Conservation (phyloP, 1,140 invertebrate genomes). For the Bombyx mandarina region DNA sequence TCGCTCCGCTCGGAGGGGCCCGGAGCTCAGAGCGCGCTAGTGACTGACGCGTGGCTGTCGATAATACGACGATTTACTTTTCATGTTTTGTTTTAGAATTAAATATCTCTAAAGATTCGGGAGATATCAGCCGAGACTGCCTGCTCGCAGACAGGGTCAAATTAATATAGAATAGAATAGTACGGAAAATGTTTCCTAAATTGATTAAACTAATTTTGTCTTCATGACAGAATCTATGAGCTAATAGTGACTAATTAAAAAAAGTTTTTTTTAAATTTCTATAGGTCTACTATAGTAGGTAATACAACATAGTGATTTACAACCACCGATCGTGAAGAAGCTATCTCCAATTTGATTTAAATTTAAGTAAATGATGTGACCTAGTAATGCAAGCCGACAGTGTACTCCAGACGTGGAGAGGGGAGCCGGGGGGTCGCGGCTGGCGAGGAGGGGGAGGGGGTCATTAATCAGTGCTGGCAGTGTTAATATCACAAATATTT, state of each 20-base stretch:
- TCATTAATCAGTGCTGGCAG: constrained; percentile 20
- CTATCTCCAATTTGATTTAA: too few relatives aligned
- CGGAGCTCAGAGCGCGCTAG: neutral
- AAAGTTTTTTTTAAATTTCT: too few relatives aligned
- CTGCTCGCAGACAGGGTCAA: neutral
- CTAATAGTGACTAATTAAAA: neutral
- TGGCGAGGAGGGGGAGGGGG: constrained; percentile 14
- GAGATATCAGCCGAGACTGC: neutral
- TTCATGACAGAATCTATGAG: neutral
- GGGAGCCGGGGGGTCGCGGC: neutral
- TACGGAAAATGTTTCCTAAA: neutral
- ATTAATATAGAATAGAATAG: neutral
- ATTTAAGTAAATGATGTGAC: neutral
- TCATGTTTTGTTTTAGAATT: neutral
- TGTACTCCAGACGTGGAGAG: neutral
- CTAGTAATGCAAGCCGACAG: neutral
- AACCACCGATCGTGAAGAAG: too few relatives aligned
- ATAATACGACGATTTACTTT: neutral
- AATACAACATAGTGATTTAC: too few relatives aligned
- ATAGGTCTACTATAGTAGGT: too few relatives aligned
- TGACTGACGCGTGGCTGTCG: constrained; percentile 1
- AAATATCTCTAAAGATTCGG: neutral
- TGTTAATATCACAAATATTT: constrained; percentile 28
- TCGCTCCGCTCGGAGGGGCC: constrained; percentile 17
- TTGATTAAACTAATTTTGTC: neutral